Evolutionary conservation across 1,140 invertebrate genomes (phyloP).

Genomic region (Campoletis sonorensis): DNA sequence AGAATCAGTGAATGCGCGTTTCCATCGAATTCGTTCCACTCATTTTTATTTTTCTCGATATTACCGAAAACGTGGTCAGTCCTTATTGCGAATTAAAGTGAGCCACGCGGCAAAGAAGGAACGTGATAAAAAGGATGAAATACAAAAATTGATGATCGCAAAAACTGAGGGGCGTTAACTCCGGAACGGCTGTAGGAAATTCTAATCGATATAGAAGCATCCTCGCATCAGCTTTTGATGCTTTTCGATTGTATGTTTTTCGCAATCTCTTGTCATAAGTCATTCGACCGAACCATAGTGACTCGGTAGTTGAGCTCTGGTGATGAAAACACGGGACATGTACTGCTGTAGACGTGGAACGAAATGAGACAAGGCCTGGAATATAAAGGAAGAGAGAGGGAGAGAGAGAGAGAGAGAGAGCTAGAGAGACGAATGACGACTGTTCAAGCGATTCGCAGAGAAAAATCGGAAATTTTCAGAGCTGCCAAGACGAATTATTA

Average conservation of each 20-base stretch:
- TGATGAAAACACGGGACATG: constrained; percentile 14
- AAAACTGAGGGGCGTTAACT: constrained; percentile 38
- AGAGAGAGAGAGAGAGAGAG: neutral
- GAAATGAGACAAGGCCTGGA: neutral
- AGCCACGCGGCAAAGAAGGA: neutral
- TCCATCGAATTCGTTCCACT: neutral
- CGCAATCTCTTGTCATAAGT: constrained; percentile 21
- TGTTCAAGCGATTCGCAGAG: constrained; percentile 7
- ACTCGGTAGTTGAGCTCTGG: neutral
- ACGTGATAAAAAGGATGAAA: neutral
- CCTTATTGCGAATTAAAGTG: constrained; percentile 13
- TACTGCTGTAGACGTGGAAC: neutral
- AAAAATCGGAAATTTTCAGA: constrained; percentile 31
- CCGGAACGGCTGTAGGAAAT: constrained; percentile 35
- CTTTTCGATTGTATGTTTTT: neutral
- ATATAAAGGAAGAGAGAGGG: neutral
- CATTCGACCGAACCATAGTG: neutral
- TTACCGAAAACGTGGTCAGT: neutral
- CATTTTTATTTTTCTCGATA: neutral
- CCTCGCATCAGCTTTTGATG: neutral
- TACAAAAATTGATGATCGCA: constrained; percentile 45
- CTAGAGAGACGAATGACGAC: neutral
- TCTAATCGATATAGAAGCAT: neutral
- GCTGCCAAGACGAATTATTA: constrained; percentile 46
- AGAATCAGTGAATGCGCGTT: too few species aligned